These are phyloP conservation scores for Danio albolineatus DNA, from an alignment of 2,797 vertebrate genomes.

Conservation along the genomic window DNA sequence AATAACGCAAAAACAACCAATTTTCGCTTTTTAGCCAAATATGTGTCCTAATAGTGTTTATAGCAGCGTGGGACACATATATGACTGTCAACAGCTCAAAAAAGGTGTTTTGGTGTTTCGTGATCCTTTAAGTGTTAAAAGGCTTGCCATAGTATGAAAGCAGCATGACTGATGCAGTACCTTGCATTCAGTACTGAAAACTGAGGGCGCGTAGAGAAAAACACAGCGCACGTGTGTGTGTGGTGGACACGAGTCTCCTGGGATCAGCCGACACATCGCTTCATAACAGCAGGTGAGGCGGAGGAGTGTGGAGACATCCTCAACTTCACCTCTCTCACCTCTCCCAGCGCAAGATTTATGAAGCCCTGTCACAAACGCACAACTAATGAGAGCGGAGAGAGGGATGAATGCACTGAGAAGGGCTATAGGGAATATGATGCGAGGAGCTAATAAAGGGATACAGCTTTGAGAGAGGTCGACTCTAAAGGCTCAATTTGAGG, in stretches of 20 bases:
- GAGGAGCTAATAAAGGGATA: conserved; percentile 47
- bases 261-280: conserved; percentile 27
- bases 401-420: conserved; percentile 45
- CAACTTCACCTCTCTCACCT: conserved; percentile 53
- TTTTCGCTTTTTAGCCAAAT: too few relatives aligned
- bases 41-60: too few relatives aligned
- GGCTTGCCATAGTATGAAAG: not conserved
- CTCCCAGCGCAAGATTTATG: conserved; percentile 54
- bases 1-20: too few relatives aligned
- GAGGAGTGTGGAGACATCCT: conserved; percentile 21
- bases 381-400: conserved; percentile 51
- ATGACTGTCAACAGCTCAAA: too few relatives aligned
- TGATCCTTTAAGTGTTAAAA: too few relatives aligned
- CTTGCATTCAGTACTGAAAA: conserved; percentile 4
- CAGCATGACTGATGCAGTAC: not conserved
- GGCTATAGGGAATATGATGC: conserved; percentile 43
- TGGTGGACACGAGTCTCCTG: not conserved
- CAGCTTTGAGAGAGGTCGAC: not conserved
- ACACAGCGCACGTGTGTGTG: not conserved
- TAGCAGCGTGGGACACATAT: too few relatives aligned
- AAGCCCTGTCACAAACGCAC: conserved; percentile 42
- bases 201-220: not conserved
- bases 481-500: conserved; percentile 17
- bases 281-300: conserved; percentile 46
- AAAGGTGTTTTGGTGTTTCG: too few relatives aligned